Base-by-base conservation (phyloP, 2,888 invertebrate genomes). In the Hypercompe scribonia region DNA sequence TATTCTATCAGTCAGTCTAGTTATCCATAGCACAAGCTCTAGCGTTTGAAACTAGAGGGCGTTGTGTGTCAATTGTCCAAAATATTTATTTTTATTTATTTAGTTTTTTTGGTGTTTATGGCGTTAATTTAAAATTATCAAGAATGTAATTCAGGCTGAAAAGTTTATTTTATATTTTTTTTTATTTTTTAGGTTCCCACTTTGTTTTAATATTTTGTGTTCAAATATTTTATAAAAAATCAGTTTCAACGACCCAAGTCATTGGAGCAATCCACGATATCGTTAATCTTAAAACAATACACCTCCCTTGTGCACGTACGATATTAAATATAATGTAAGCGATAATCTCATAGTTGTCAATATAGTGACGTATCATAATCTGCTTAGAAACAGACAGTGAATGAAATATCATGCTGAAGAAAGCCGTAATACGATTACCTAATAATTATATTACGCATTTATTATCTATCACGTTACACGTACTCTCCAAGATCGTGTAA, bases 391-490 rank as follows among this genome's bases (percentile, higher is more conserved):
- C 58, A 58, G 15, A 58, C 28, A 31, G 1, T 61, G 28, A 31
- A 54, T 54, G 50, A 54, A n/a, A 54, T 54, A 54, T 54, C 50
- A 54, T n/a, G 10, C 50, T 54, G 24, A 54, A 54, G 18, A 61
- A 31, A 61, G 18, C 18, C 61, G 28, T 31, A 61, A 61, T 31
- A 61, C 1, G 28, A 58, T 54, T 54, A 54, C 11, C 50, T 54
- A 24, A 54, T n/a, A n/a, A n/a, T 54, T 54, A 54, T 54, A 54
- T n/a, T 54, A 54, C 11, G n/a, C 10, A 3, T 18, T 36, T 65
- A 36, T 65, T 39, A 65, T 34, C 65, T 34, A 65, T 65, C 15
- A 39, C 39, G 65, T 65, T 42, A 65, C 39, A 65, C 28, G 39
- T 42, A 66, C 42, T 11, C 31, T 7, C 31, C 42, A 66, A 66